A percentile compares a stretch with the other conserved stretches of the same genome.
Conservation (phyloP, 2,888 invertebrate genomes). For the Leptopterna dolabrata region DNA sequence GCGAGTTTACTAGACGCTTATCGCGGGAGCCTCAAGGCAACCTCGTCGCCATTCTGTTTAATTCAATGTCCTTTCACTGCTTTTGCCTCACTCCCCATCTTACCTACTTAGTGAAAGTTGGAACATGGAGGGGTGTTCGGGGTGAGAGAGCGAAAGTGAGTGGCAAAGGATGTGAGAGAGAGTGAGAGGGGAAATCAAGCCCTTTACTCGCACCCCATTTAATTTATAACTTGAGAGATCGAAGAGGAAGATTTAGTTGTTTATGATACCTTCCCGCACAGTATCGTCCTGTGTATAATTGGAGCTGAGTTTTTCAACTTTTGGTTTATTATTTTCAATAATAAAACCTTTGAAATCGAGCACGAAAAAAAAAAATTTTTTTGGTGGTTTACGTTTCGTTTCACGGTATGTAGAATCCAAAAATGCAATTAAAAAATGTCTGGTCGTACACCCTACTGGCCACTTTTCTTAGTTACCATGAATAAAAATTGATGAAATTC, state of each 20-base stretch:
- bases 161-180: not conserved
- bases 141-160: not conserved
- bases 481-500: too few species aligned
- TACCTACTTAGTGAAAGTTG: not conserved
- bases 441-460: too few species aligned
- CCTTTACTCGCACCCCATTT: conserved; percentile 20
- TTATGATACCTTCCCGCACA: too few species aligned
- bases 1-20: conserved; percentile 43
- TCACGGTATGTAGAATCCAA: too few species aligned
- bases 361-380: too few species aligned
- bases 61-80: conserved; percentile 24
- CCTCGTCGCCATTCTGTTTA: conserved; percentile 32
- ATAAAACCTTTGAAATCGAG: too few species aligned
- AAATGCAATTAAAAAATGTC: too few species aligned
- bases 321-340: too few species aligned
- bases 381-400: too few species aligned
- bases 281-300: too few species aligned
- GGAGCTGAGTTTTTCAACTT: too few species aligned
- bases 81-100: not conserved
- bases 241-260: not conserved
- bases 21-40: conserved; percentile 11
- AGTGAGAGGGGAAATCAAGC: not conserved
- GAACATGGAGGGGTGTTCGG: not conserved
- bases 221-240: conserved; percentile 27
- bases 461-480: too few species aligned